phyloP scores from a whole-genome alignment of 2,113 vertebrate genomes.

The Cavia porcellus region DNA sequence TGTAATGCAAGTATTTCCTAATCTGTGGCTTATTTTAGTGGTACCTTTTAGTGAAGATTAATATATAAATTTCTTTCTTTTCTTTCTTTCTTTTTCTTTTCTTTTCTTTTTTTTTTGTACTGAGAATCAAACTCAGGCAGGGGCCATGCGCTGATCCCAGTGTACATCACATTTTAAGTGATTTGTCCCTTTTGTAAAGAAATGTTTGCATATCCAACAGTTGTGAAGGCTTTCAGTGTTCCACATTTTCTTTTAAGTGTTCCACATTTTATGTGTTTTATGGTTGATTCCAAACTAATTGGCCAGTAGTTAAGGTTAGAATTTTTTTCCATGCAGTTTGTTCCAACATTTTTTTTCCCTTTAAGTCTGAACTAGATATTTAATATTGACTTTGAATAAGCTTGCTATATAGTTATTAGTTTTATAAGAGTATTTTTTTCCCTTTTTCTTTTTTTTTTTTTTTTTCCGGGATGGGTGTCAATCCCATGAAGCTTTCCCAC shows the following conservation, averaged over 20 bases:
- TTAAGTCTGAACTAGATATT: background rate
- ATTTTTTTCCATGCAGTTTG: background rate
- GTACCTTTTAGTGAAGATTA: conserved; percentile 3
- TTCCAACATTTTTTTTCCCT: background rate
- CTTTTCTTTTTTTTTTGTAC: no score
- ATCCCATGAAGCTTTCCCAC: background rate
- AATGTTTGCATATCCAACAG: background rate
- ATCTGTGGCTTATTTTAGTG: background rate
- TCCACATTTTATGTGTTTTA: background rate
- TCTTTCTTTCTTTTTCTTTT: no score
- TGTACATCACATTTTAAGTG: background rate
- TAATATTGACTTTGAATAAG: conserved; percentile 23
- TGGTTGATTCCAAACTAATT: background rate
- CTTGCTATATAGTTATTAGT: background rate
- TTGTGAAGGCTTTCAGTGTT: background rate
- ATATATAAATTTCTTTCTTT: no score
- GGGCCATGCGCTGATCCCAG: no score
- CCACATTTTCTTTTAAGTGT: background rate
- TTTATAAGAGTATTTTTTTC: background rate
- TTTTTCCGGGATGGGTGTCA: background rate
- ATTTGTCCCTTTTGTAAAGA: background rate
- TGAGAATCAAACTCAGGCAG: no score
- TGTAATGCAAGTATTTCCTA: no score
- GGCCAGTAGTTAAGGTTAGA: background rate
- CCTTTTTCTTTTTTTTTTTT: background rate